Conservation (phyloP, 2,888 invertebrate species). For the Lithophane semibrunnea region DNA sequence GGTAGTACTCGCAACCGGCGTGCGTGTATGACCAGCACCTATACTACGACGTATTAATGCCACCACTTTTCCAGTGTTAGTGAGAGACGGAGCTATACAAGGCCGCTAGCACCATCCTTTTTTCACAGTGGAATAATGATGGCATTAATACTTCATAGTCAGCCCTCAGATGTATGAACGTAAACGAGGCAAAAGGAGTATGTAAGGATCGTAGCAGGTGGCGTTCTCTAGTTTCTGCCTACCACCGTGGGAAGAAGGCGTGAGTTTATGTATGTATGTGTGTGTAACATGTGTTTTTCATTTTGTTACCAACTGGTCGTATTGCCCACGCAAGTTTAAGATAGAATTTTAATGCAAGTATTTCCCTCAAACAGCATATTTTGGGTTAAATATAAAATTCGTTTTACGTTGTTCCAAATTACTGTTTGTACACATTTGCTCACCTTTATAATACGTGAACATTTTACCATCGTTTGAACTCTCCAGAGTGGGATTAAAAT, state of each 20-base stretch:
- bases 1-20: too few species aligned
- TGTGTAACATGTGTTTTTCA: neutral
- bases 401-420: slow-evolving; percentile 43
- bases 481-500: slow-evolving; percentile 32
- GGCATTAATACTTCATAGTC: too few species aligned
- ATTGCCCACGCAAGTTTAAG: neutral
- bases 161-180: neutral
- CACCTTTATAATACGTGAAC: slow-evolving; percentile 39
- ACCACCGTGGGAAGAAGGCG: neutral
- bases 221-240: neutral
- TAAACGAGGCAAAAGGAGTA: neutral
- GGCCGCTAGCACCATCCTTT: too few species aligned
- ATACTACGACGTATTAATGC: too few species aligned
- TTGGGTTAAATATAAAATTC: slow-evolving; percentile 33
- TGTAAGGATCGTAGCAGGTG: neutral
- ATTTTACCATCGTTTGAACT: slow-evolving; percentile 26
- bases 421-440: slow-evolving; percentile 53
- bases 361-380: slow-evolving; percentile 21
- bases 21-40: too few species aligned
- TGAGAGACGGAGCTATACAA: too few species aligned
- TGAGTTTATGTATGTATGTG: neutral
- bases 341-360: slow-evolving; percentile 1
- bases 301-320: slow-evolving; percentile 3
- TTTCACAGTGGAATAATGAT: too few species aligned
- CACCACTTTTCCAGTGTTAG: too few species aligned